Percentiles rank a stretch among this genome's conserved stretches.
These are phyloP conservation scores for Escarpia spicata DNA, from an alignment of 2,888 invertebrate species.

Conservation along the genomic window DNA sequence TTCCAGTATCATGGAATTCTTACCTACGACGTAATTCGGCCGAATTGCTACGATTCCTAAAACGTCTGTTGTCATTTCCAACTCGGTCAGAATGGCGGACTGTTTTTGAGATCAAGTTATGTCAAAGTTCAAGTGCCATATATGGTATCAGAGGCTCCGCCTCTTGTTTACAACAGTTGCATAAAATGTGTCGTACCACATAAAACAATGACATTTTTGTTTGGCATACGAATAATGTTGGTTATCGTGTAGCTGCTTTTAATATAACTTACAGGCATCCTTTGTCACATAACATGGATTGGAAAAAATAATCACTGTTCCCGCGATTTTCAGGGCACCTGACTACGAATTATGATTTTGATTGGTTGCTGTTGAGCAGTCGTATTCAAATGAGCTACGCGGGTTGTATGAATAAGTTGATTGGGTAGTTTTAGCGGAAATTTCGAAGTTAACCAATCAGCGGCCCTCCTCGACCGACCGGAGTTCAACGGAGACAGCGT, in stretches of 20 bases:
- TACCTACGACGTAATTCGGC: background rate
- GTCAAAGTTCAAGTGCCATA: slow-evolving; percentile 13
- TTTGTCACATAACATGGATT: background rate
- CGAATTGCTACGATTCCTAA: background rate
- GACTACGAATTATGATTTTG: slow-evolving; percentile 2
- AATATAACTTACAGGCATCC: background rate
- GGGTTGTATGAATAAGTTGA: slow-evolving; percentile 35
- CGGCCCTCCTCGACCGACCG: slow-evolving; percentile 24
- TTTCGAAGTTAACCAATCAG: slow-evolving; percentile 54
- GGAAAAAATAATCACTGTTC: slow-evolving; percentile 25
- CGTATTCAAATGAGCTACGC: slow-evolving; percentile 33
- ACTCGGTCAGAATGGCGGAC: slow-evolving; percentile 16
- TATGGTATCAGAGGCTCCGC: slow-evolving; percentile 13
- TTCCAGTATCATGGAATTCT: background rate
- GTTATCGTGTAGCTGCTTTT: background rate
- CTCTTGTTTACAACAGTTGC: slow-evolving; percentile 16
- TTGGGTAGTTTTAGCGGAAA: slow-evolving; percentile 53
- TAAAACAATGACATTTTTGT: background rate
- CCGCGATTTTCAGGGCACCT: slow-evolving; percentile 29
- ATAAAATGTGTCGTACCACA: background rate
- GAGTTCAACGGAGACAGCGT: slow-evolving; percentile 17
- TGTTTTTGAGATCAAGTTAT: background rate
- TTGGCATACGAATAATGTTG: background rate
- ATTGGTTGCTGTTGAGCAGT: slow-evolving; percentile 28
- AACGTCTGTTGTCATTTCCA: background rate